Percentiles rank a stretch among this genome's conserved stretches.
phyloP scores from a whole-genome alignment of 2,113 vertebrate species.

The Corythoichthys haematopterus region DNA sequence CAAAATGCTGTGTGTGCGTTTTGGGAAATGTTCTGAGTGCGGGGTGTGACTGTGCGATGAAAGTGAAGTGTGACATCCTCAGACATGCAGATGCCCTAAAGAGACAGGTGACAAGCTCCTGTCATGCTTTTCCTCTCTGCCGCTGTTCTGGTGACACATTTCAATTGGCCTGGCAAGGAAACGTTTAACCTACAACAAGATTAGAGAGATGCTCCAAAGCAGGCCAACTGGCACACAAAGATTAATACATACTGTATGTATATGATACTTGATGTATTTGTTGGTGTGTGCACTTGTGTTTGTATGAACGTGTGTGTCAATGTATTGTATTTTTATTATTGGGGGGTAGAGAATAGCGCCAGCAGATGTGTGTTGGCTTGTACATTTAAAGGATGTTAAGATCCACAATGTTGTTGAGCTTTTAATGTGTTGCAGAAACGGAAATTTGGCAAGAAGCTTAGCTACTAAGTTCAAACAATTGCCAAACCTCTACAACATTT shows the following conservation, averaged over 20 bases:
- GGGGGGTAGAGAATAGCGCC: too few relatives aligned
- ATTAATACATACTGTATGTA: neutral
- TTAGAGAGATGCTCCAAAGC: constrained; percentile 9
- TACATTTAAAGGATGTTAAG: too few relatives aligned
- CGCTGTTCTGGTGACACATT: constrained; percentile 32
- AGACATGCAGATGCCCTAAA: constrained; percentile 44
- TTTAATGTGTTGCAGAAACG: too few relatives aligned
- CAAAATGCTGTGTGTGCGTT: neutral
- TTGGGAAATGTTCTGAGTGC: constrained; percentile 2
- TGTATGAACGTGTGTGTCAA: too few relatives aligned
- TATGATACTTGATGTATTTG: too few relatives aligned
- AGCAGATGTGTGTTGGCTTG: too few relatives aligned
- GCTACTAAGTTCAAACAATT: too few relatives aligned
- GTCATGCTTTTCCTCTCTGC: constrained; percentile 54
- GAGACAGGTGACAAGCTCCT: constrained; percentile 65
- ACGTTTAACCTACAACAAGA: constrained; percentile 57
- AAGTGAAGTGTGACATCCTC: constrained; percentile 28
- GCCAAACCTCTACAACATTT: too few relatives aligned
- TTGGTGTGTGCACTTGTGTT: too few relatives aligned
- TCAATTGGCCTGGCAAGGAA: constrained; percentile 65
- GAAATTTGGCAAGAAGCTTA: too few relatives aligned
- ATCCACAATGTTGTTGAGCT: too few relatives aligned
- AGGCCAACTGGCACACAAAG: constrained; percentile 38
- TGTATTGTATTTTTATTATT: too few relatives aligned
- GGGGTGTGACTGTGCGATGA: constrained; percentile 8